Percentiles rank a stretch among this genome's conserved stretches.
phyloP scores from a whole-genome alignment of 2,888 invertebrate species.

The Tillus elongatus region DNA sequence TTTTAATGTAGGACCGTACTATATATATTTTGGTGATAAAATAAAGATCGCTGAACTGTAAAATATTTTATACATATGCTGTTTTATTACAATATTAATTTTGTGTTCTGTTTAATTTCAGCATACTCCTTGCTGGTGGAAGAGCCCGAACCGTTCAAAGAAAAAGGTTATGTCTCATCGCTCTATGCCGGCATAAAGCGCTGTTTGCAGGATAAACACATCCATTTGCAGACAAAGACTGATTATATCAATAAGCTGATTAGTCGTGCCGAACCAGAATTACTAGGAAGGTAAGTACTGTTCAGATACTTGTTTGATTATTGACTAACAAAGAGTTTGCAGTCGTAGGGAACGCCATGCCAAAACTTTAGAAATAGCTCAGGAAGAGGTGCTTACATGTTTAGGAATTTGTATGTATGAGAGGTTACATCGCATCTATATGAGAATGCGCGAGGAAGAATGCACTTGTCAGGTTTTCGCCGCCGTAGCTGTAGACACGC shows the following conservation, averaged over 20 bases:
- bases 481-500: slow-evolving; percentile 77
- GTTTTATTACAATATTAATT: neutral
- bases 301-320: slow-evolving; percentile 20
- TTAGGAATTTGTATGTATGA: slow-evolving; percentile 90
- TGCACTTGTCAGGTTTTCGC: slow-evolving; percentile 90
- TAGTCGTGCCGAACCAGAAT: slow-evolving; percentile 82
- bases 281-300: slow-evolving; percentile 61
- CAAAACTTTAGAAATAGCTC: slow-evolving; percentile 93
- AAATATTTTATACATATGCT: no score
- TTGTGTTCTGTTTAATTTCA: slow-evolving; percentile 30
- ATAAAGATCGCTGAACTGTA: no score
- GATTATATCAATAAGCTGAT: slow-evolving; percentile 84
- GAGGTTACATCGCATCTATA: slow-evolving; percentile 75
- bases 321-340: slow-evolving; percentile 13
- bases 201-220: slow-evolving; percentile 76
- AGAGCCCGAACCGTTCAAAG: slow-evolving; percentile 72
- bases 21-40: no score
- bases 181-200: slow-evolving; percentile 80
- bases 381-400: slow-evolving; percentile 92
- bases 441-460: slow-evolving; percentile 82
- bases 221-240: slow-evolving; percentile 80
- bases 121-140: slow-evolving; percentile 83
- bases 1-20: no score
- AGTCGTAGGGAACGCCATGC: slow-evolving; percentile 86
- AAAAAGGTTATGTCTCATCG: slow-evolving; percentile 81